Percentiles rank a stretch among this genome's conserved stretches.
These are phyloP conservation scores for Acrobasis repandana DNA, from an alignment of 2,888 invertebrate genomes.

Conservation along the genomic window DNA sequence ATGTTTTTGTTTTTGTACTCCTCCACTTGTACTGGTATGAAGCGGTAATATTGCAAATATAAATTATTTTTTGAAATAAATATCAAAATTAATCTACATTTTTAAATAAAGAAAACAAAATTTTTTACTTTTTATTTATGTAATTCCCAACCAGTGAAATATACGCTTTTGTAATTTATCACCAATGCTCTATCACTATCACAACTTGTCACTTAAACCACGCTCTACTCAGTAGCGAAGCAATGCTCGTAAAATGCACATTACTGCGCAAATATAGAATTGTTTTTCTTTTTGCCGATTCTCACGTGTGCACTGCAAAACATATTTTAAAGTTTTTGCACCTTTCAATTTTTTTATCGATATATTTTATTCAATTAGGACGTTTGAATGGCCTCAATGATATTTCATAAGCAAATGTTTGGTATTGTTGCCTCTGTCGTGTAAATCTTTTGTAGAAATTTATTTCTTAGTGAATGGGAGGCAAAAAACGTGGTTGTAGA, in stretches of 20 bases:
- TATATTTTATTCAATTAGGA: constrained; percentile 44
- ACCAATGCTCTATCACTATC: no score
- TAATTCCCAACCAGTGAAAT: no score
- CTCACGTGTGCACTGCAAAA: constrained; percentile 54
- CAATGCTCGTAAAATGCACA: constrained; percentile 65
- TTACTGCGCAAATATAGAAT: constrained; percentile 78
- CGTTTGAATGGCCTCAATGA: constrained; percentile 40
- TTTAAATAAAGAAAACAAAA: no score
- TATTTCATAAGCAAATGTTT: constrained; percentile 20
- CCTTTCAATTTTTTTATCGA: constrained; percentile 39
- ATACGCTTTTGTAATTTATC: no score
- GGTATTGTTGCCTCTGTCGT: constrained; percentile 15
- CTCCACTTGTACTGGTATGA: no score
- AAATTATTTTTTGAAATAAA: no score
- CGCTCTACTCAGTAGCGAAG: constrained; percentile 49
- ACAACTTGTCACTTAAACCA: constrained; percentile 28
- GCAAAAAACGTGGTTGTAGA: neutral
- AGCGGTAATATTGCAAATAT: no score
- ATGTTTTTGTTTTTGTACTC: no score
- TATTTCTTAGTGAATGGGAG: neutral
- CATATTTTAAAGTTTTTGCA: constrained; percentile 51
- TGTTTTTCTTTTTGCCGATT: constrained; percentile 58
- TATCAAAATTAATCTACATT: neutral
- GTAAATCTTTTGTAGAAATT: constrained; percentile 1
- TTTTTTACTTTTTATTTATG: no score